Percentiles rank a stretch among this genome's conserved stretches.
These are phyloP conservation scores for Melinaea menophilus DNA, from an alignment of 2,888 invertebrate genomes.

Conservation along the genomic window DNA sequence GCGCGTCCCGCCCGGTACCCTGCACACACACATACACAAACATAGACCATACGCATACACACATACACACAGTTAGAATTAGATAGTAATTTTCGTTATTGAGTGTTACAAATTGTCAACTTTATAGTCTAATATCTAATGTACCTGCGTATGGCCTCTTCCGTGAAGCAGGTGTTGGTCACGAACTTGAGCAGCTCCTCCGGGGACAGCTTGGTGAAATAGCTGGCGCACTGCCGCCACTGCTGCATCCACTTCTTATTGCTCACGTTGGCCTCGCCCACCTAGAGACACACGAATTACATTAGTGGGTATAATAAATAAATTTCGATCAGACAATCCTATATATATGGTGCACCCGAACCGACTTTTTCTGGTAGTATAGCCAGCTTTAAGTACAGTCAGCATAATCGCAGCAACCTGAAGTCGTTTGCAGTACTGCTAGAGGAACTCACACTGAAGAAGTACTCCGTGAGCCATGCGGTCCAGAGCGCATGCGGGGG, in stretches of 20 bases:
- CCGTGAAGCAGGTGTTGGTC: constrained; percentile 58
- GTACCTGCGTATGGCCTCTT: constrained; percentile 55
- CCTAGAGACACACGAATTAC: constrained; percentile 9
- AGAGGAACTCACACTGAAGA: constrained; percentile 62
- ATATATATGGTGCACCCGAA: too few relatives aligned
- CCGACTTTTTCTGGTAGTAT: background rate
- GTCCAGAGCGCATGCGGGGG: constrained; percentile 55
- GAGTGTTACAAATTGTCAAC: too few relatives aligned
- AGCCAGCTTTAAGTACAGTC: background rate
- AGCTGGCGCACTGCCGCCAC: constrained; percentile 70
- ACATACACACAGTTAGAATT: background rate
- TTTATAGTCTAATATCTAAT: background rate
- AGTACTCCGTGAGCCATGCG: constrained; percentile 64
- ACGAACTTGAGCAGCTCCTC: constrained; percentile 61
- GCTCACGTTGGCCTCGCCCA: constrained; percentile 40
- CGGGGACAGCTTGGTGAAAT: constrained; percentile 68
- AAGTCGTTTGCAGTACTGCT: background rate
- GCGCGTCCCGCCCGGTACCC: constrained; percentile 62
- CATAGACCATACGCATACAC: too few relatives aligned
- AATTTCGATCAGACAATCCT: too few relatives aligned
- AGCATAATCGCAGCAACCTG: background rate
- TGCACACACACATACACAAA: constrained; percentile 28
- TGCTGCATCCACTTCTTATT: constrained; percentile 76
- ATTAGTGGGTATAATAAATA: too few relatives aligned
- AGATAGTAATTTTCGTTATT: too few relatives aligned